Conservation (phyloP, 2,888 invertebrate genomes). For the Norana najaformis region DNA sequence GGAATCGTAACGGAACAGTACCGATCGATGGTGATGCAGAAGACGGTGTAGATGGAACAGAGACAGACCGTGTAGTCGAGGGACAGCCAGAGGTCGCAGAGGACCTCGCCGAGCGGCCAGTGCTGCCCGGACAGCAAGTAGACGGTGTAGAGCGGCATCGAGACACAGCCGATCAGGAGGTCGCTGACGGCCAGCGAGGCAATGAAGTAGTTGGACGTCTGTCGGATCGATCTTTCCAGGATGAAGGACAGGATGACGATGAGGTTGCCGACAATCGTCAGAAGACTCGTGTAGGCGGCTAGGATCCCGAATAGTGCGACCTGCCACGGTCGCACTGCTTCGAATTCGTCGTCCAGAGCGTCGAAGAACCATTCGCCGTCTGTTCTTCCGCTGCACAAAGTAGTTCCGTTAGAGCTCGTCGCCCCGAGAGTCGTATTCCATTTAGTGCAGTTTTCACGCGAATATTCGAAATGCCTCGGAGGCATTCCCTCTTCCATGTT, state of each 20-base stretch:
- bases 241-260: slow-evolving; percentile 91
- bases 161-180: slow-evolving; percentile 85
- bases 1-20: slow-evolving; percentile 98
- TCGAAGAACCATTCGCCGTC: background rate
- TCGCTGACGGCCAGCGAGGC: slow-evolving; percentile 96
- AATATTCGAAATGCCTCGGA: background rate
- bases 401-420: background rate
- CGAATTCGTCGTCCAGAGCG: background rate
- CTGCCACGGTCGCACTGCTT: slow-evolving; percentile 74
- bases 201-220: slow-evolving; percentile 94
- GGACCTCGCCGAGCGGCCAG: slow-evolving; percentile 94
- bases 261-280: slow-evolving; percentile 91
- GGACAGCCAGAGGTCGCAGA: slow-evolving; percentile 96
- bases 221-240: slow-evolving; percentile 83
- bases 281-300: slow-evolving; percentile 82
- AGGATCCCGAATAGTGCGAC: slow-evolving; percentile 85
- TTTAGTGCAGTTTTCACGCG: background rate
- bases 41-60: slow-evolving; percentile 94
- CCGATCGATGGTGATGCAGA: slow-evolving; percentile 95
- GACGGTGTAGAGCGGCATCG: slow-evolving; percentile 35
- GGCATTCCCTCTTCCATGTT: background rate
- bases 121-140: slow-evolving; percentile 72
- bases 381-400: background rate
- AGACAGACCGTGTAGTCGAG: slow-evolving; percentile 98
- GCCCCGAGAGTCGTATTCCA: too few relatives aligned